Evolutionary conservation across 2,888 invertebrate genomes (phyloP), one percentile per base, ranked within the genome.

Genomic region (Acleris emargana): DNA sequence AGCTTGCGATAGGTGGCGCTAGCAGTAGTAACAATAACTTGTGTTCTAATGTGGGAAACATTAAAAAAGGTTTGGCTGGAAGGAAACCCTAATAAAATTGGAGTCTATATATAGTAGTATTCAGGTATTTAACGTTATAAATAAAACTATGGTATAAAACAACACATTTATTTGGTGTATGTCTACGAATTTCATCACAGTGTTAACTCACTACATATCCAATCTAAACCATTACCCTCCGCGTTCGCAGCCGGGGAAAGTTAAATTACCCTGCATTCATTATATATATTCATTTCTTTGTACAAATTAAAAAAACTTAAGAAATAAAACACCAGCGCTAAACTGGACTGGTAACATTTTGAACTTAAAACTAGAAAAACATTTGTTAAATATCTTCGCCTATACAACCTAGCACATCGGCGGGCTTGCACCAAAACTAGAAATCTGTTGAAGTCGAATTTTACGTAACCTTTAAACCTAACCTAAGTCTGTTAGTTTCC

Each of bases 361-460:
- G 70, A 72, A 71, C 70, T 71, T 68, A 70, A 67, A 64, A 74
- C 62, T 72, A 76, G 68, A 63, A 76, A 73, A 69, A 69, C 71
- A 71, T 79, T 25, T 25, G 25, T 69, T 68, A 69, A 72, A 68
- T 64, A 75, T 81, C 80, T 78, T 82, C 80, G 83, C 82, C 80
- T 78, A 76, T 73, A 76, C 72, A 70, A 67, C 57, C 69, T 68
- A 73, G 72, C 75, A 76, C 54, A 74, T 42, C 7, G 47, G 38
- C 7, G 47, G 38, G 11, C 38, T 17, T 38, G 32, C 32, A 38
- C 0, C 38, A 13, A 38, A 38, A 38, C 13, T 5, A 9, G 11
- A 38, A 13, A 17, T 47, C 17, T 17, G 17, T n/a, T 47, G 3
- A 38, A 38, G 38, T 38, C 13, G 25, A 25, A 25, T 6, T 25